Evolutionary conservation across 2,113 vertebrate genomes (phyloP).

Genomic region (Mobula hypostoma): DNA sequence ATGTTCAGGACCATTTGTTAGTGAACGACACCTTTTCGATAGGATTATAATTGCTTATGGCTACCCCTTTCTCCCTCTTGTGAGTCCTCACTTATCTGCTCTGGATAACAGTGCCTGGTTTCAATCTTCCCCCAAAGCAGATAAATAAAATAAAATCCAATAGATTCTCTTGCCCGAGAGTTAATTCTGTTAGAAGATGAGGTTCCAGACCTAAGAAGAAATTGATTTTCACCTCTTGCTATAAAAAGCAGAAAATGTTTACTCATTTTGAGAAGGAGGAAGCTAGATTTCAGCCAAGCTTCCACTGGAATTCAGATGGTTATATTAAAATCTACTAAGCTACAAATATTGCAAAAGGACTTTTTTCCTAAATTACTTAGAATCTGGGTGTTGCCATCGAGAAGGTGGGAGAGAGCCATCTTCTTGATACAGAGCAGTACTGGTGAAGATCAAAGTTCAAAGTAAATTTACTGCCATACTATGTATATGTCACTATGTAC

Average conservation of each 20-base stretch:
- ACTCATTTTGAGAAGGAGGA: background rate
- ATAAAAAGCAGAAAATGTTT: background rate
- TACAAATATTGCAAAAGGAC: background rate
- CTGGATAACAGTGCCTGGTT: background rate
- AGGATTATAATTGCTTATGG: background rate
- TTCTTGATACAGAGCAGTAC: too few relatives aligned
- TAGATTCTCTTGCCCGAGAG: background rate
- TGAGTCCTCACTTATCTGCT: background rate
- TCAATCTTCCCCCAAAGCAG: background rate
- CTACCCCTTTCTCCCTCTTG: background rate
- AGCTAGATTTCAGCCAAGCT: background rate
- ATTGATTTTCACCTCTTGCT: background rate
- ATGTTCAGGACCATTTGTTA: slow-evolving; percentile 3
- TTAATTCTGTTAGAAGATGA: background rate
- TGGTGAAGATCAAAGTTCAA: too few relatives aligned
- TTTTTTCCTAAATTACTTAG: too few relatives aligned
- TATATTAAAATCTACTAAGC: background rate
- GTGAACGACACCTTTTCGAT: background rate
- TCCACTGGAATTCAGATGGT: background rate
- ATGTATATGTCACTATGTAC: too few relatives aligned
- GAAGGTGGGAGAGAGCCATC: too few relatives aligned
- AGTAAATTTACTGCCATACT: too few relatives aligned
- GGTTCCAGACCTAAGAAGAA: background rate
- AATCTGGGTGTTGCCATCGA: too few relatives aligned
- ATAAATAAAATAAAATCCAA: background rate